Conservation (phyloP, 37 sponge, comb jelly and placozoan species). For the Ianthella basta region DNA sequence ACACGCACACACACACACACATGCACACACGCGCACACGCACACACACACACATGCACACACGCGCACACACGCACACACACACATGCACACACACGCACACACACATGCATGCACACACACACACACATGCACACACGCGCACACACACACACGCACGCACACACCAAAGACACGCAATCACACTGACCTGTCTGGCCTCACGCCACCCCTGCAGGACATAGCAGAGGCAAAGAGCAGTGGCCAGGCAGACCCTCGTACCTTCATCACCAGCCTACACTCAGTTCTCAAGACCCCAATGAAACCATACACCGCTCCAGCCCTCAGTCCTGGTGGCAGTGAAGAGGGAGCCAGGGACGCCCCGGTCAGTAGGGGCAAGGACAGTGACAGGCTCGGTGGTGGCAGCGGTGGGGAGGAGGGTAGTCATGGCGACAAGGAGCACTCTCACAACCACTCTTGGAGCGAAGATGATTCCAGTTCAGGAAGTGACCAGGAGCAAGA, state of each 20-base stretch:
- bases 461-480: constrained; percentile 40
- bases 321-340: background rate
- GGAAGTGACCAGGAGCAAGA: constrained; percentile 52
- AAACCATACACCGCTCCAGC: constrained; percentile 44
- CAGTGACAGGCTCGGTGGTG: background rate
- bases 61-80: too few species aligned
- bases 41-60: constrained; percentile 17
- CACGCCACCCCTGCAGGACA: background rate
- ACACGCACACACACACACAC: constrained; percentile 23
- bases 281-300: constrained; percentile 76
- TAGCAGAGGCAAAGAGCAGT: background rate
- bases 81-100: background rate
- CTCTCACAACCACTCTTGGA: constrained; percentile 20
- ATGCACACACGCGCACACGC: constrained; percentile 19
- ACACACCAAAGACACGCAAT: background rate
- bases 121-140: background rate
- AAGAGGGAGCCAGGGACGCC: background rate
- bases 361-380: background rate
- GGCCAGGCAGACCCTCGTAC: constrained; percentile 24
- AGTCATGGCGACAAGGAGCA: constrained; percentile 34
- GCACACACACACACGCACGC: constrained; percentile 1
- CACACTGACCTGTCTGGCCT: background rate
- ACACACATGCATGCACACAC: background rate
- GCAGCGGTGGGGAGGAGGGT: background rate
- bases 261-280: constrained; percentile 57